Evolutionary conservation across 2,888 invertebrate species (phyloP).

Genomic region (Euzophera pinguis): DNA sequence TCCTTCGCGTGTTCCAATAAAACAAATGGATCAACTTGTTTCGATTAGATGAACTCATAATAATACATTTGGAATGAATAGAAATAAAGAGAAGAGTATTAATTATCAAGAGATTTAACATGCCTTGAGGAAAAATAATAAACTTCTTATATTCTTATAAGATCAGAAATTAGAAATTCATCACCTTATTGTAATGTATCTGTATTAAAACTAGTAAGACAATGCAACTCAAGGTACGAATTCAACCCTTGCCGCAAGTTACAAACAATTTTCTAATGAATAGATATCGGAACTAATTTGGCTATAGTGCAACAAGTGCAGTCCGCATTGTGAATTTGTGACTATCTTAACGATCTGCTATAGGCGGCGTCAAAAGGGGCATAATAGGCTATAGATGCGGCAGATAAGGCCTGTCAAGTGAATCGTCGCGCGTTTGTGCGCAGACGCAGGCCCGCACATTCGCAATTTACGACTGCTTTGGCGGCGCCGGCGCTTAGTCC

Average conservation of each 20-base stretch:
- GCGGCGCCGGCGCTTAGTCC: constrained; percentile 49
- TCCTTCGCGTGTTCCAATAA: constrained; percentile 10
- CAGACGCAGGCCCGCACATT: constrained; percentile 39
- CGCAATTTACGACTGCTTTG: constrained; percentile 66
- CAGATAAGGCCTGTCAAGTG: constrained; percentile 75
- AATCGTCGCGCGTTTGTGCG: constrained; percentile 72
- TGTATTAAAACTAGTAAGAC: no score
- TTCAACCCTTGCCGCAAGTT: neutral
- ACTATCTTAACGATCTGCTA: constrained; percentile 62
- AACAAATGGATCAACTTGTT: constrained; percentile 9
- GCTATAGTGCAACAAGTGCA: neutral
- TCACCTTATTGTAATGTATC: no score
- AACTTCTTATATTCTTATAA: no score
- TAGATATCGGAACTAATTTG: constrained; percentile 3
- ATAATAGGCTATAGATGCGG: constrained; percentile 72
- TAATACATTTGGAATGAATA: neutral
- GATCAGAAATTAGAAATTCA: no score
- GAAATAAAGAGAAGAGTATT: neutral
- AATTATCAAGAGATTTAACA: no score
- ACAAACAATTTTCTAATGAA: neutral
- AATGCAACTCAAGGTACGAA: neutral
- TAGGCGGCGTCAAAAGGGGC: constrained; percentile 62
- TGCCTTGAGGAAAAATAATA: no score
- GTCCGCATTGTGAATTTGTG: constrained; percentile 24
- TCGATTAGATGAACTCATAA: constrained; percentile 11